A percentile compares a stretch with the other conserved stretches of the same genome.
Evolutionary conservation across 2,888 invertebrate species (phyloP).

Genomic region (Sialis lutaria): DNA sequence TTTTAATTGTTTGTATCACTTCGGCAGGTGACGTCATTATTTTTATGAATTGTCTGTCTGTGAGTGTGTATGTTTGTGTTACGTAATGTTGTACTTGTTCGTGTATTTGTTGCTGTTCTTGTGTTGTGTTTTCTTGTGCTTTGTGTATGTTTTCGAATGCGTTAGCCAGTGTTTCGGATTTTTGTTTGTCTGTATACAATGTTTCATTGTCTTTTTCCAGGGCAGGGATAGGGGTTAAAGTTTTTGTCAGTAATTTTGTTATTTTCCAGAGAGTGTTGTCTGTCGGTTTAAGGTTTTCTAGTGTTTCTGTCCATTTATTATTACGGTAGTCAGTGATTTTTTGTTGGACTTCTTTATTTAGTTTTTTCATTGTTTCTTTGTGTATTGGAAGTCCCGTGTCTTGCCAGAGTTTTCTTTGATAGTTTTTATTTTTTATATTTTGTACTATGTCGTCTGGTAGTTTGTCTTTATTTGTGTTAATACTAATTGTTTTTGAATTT

Average conservation of each 20-base stretch:
- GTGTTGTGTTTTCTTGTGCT: too few species aligned
- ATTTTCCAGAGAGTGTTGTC: conserved; percentile 10
- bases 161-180: too few species aligned
- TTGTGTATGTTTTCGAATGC: too few species aligned
- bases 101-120: too few species aligned
- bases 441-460: background rate
- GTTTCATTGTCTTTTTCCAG: too few species aligned
- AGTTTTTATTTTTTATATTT: background rate
- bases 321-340: conserved; percentile 1
- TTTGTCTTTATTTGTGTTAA: background rate
- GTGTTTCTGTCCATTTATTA: conserved; percentile 1
- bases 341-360: background rate
- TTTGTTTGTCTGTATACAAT: too few species aligned
- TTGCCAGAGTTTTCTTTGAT: background rate
- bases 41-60: background rate
- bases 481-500: background rate
- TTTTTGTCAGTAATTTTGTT: conserved; percentile 5
- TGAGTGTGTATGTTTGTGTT: too few species aligned
- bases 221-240: background rate
- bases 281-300: conserved; percentile 1
- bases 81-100: too few species aligned
- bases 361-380: background rate
- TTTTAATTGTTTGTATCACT: conserved; percentile 1
- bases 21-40: conserved; percentile 1
- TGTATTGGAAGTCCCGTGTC: background rate